These are phyloP conservation scores for Lagria hirta DNA, from an alignment of 2,888 invertebrate species.

Conservation along the genomic window DNA sequence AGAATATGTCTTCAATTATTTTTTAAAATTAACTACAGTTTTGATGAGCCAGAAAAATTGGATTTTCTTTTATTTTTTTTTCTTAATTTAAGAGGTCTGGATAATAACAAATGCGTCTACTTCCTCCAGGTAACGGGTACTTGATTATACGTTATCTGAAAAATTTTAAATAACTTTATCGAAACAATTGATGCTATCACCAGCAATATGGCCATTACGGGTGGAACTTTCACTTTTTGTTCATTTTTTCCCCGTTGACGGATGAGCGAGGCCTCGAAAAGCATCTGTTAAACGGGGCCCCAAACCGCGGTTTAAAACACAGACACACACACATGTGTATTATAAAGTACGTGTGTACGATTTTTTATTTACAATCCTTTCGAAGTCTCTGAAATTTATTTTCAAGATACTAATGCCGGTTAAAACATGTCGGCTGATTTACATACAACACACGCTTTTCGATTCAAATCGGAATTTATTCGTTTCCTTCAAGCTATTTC, in stretches of 20 bases:
- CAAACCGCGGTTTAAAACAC: not conserved
- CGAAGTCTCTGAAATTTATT: slow-evolving; percentile 20
- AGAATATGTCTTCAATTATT: too few relatives aligned
- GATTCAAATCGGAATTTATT: slow-evolving; percentile 27
- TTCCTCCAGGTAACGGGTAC: slow-evolving; percentile 12
- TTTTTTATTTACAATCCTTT: slow-evolving; percentile 23
- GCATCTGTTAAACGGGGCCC: slow-evolving; percentile 18
- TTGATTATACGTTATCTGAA: slow-evolving; percentile 42
- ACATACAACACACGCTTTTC: slow-evolving; percentile 25
- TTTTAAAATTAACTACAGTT: too few relatives aligned
- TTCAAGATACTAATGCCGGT: slow-evolving; percentile 16
- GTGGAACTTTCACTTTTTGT: slow-evolving; percentile 41
- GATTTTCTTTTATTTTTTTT: too few relatives aligned
- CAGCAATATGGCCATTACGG: slow-evolving; percentile 41
- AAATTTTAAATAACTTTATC: slow-evolving; percentile 43
- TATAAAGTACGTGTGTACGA: slow-evolving; percentile 3
- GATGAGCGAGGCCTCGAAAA: slow-evolving; percentile 4
- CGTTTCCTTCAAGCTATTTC: slow-evolving; percentile 23
- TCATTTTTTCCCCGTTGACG: slow-evolving; percentile 32
- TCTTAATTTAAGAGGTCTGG: slow-evolving; percentile 10
- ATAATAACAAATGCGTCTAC: slow-evolving; percentile 8
- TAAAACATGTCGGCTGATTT: slow-evolving; percentile 23
- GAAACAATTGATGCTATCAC: slow-evolving; percentile 46
- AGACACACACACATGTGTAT: slow-evolving; percentile 1
- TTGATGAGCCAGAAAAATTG: too few relatives aligned